Conservation (phyloP, 1,140 invertebrate genomes). For the Brevipalpus yothersi region DNA sequence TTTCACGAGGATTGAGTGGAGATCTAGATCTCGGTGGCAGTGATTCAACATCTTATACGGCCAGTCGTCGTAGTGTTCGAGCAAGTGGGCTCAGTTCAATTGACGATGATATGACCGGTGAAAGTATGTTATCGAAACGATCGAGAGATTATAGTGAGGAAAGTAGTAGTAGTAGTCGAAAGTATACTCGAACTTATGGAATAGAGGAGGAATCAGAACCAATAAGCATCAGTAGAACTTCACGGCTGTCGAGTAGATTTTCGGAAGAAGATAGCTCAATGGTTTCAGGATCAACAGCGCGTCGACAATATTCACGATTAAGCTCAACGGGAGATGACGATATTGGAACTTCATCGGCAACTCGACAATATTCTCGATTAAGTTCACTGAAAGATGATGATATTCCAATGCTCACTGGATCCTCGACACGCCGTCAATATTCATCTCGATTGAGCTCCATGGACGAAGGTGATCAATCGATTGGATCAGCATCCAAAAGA, state of each 20-base stretch:
- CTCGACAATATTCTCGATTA: no score
- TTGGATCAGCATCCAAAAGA: not conserved
- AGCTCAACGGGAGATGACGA: not conserved
- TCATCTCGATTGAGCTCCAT: not conserved
- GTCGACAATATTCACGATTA: not conserved
- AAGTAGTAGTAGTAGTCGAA: not conserved
- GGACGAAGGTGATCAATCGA: not conserved
- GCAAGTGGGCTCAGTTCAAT: not conserved
- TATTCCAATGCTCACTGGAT: no score
- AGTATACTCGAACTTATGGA: not conserved
- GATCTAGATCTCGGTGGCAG: not conserved
- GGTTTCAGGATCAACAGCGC: not conserved
- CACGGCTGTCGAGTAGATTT: not conserved
- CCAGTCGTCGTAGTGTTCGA: not conserved
- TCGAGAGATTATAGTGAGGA: not conserved
- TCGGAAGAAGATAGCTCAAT: not conserved
- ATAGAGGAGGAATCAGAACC: not conserved
- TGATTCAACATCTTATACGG: not conserved
- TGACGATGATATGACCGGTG: not conserved
- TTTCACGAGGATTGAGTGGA: not conserved
- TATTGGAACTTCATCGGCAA: not conserved
- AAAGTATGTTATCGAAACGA: not conserved
- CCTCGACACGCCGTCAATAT: no score
- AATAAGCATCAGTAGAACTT: not conserved
- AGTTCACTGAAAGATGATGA: no score